Base-by-base conservation (phyloP, 2,888 invertebrate species). In the Myopa testacea region DNA sequence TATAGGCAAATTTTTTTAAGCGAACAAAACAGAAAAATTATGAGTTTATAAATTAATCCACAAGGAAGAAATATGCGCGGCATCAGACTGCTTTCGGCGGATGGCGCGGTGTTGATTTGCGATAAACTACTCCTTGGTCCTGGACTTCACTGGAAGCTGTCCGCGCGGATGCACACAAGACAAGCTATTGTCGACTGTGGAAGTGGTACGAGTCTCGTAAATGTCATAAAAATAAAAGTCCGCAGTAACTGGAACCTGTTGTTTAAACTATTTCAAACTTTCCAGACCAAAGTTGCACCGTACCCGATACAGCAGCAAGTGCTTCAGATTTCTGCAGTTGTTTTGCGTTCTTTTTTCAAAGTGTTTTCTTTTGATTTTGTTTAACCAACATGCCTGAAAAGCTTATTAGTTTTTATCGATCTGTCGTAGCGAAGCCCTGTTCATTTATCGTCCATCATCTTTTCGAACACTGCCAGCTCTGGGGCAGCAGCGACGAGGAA, bases 341-440 rank as follows among this genome's bases (percentile, higher is more conserved):
- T 58, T 65, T 65, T 34, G 19, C 14, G 7, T 65, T 38, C 14
- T 65, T 38, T 65, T 65, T 38, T 65, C 34, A 38, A 1, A 7
- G 37, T 7, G 55, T n/a, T n/a, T 55, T 55, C 5, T 55, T 55
- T 34, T 38, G 65, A 65, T 65, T 65, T 65, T 38, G 65, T 65
- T 34, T 38, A 65, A 38, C 65, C 65, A 38, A 65, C 37, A 65
- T 37, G 65, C 65, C 38, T 65, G 40, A 62, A 63, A 63, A 45
- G 67, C 68, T 75, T 75, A 75, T 75, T 75, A 75, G 75, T 67
- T 75, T 75, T 68, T 75, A 75, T 75, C 68, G 68, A 68, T 67
- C 67, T 75, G 74, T 75, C 55, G 55, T 50, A 67, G 65, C 65
- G 55, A 14, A 65, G 65, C 55, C 16, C 34, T 5, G 37, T 16